Base-by-base conservation (phyloP, 92 coral and sea anemone genomes). In the Virgularia gustaviana region DNA sequence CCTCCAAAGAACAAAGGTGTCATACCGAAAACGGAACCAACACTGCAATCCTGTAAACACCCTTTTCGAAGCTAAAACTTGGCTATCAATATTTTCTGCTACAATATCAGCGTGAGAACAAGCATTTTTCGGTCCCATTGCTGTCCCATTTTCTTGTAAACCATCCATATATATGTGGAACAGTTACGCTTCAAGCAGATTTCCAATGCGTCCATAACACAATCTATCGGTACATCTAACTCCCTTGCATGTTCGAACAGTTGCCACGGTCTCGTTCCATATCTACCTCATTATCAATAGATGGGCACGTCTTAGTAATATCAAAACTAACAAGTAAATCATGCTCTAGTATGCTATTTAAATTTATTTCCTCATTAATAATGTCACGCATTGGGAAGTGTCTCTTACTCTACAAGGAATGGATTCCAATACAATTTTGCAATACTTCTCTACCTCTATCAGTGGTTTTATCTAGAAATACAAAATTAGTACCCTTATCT, bases 71-170 rank as follows among this genome's bases (percentile, higher is more conserved):
- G 18, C 41, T 9, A 59, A 31, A 30, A 59, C 65, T 12, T 33
- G 2, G 9, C 19, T 59, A 2, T 59, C 65, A 0, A 59, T 33
- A 1, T 33, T 11, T 59, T 59, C 65, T 2, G 42, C 65, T 7
- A 59, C 65, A 11, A 59, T 59, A 33, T 59, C 65, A 2, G 65
- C 65, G 22, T 59, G 36, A 3, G 65, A 59, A 33, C 65, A 59
- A 13, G 65, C 16, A 31, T 59, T 59, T 31, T 59, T 59, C n/a
- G 65, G 65, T 0, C 65, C 65, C 65, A 59, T 59, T 2, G 43
- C 42, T 0, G 65, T 59, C n/a, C 65, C 65, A n/a, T 59, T 34
- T 13, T 30, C 42, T 31, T 59, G 65, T 15, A 59, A 15, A 39
- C 65, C 32, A 59, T 1, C 11, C 65, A 39, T 2, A 1, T 1